These are phyloP conservation scores for Oxyteleia sp. DNA, from an alignment of 2,888 invertebrate species.

Conservation along the genomic window DNA sequence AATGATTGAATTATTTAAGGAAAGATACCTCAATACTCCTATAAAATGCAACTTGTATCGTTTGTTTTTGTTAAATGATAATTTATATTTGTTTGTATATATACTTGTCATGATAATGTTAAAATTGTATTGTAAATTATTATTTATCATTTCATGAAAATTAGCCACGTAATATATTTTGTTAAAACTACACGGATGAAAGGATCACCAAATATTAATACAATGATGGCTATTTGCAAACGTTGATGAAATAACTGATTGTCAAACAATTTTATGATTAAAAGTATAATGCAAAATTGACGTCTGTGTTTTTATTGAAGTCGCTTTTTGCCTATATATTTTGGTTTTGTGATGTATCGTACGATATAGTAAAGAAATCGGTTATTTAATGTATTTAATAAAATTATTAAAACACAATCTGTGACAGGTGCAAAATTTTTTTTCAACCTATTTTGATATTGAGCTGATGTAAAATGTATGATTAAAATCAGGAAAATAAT, in stretches of 20 bases:
- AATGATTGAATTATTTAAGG: neutral
- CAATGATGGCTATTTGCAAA: constrained; percentile 21
- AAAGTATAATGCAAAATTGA: no score
- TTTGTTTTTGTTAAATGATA: constrained; percentile 5
- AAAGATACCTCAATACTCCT: neutral
- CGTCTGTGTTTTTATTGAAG: no score
- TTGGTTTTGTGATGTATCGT: no score
- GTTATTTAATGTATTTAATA: no score
- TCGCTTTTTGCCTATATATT: no score
- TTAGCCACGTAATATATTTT: constrained; percentile 42
- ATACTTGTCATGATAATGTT: constrained; percentile 1
- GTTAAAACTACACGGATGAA: constrained; percentile 16
- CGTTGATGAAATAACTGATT: neutral
- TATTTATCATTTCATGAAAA: neutral
- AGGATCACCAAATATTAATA: neutral
- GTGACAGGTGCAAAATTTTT: no score
- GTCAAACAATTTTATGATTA: no score
- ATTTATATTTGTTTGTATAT: constrained; percentile 33
- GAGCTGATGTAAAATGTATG: no score
- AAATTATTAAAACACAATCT: no score
- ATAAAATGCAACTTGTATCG: constrained; percentile 1
- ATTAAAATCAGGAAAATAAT: no score
- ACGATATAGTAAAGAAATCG: no score
- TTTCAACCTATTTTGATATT: no score
- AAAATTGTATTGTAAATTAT: neutral